Conservation (phyloP, 2,113 vertebrate genomes). For the Platycercus adscitus region DNA sequence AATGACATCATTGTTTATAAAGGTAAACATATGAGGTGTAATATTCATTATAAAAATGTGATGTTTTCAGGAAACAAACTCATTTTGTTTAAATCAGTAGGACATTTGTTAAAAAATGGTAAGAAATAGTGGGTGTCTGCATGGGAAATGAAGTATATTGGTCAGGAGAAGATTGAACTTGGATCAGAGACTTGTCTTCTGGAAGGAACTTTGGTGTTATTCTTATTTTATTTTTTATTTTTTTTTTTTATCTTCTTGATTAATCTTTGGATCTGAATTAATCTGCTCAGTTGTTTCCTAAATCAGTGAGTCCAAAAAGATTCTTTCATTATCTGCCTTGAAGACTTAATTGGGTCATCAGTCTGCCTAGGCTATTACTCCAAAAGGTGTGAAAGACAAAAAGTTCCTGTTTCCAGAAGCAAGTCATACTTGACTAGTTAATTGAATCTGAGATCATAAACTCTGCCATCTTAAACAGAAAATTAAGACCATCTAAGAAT, state of each 20-base stretch:
- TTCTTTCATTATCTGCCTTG: background rate
- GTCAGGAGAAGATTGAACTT: background rate
- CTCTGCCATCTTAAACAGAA: background rate
- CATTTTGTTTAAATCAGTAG: background rate
- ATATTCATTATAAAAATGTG: background rate
- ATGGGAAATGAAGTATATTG: background rate
- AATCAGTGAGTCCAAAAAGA: background rate
- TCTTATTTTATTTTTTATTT: background rate
- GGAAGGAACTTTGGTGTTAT: background rate
- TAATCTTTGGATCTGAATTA: background rate
- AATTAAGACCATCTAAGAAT: background rate
- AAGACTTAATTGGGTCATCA: background rate
- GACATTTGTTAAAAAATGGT: background rate
- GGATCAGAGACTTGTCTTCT: background rate
- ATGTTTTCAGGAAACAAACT: background rate
- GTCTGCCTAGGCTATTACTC: background rate
- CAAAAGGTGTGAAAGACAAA: background rate
- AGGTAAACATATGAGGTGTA: conserved; percentile 68
- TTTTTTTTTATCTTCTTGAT: background rate
- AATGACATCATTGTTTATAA: conserved; percentile 84
- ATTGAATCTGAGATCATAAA: background rate
- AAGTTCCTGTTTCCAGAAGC: background rate
- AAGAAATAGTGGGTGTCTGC: background rate
- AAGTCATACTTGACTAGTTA: background rate
- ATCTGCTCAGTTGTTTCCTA: background rate